phyloP scores from a whole-genome alignment of 2,797 vertebrate species.

The Cephalopachus bancanus region DNA sequence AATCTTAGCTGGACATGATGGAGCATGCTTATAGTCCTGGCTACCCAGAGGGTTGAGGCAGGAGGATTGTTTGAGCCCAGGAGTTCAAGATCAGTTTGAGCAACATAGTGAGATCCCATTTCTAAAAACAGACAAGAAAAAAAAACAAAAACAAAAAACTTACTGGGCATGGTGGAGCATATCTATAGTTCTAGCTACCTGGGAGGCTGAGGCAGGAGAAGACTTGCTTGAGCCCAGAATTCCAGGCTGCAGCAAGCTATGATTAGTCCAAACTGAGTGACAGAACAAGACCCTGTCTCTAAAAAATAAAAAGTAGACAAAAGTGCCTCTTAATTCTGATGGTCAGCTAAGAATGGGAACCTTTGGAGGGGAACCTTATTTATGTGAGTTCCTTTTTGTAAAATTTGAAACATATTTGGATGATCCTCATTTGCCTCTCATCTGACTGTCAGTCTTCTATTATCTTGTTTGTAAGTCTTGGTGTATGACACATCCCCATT shows the following conservation, averaged over 20 bases:
- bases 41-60: background rate
- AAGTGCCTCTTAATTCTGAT: conserved; percentile 10
- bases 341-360: background rate
- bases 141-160: too few species aligned
- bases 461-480: background rate
- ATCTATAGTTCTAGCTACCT: background rate
- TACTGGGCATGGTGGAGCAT: background rate
- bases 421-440: background rate
- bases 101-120: background rate
- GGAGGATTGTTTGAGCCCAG: background rate
- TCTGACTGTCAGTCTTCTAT: background rate
- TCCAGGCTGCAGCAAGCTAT: background rate
- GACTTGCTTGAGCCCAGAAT: background rate
- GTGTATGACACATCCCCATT: background rate
- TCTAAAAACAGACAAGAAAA: background rate
- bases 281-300: background rate
- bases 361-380: background rate
- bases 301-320: background rate
- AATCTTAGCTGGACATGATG: background rate
- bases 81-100: background rate
- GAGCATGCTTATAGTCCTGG: background rate
- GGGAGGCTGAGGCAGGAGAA: background rate
- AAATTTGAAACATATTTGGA: background rate
- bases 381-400: background rate
- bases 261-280: background rate